Conservation (phyloP, 2,113 vertebrate species). For the Apus apus region DNA sequence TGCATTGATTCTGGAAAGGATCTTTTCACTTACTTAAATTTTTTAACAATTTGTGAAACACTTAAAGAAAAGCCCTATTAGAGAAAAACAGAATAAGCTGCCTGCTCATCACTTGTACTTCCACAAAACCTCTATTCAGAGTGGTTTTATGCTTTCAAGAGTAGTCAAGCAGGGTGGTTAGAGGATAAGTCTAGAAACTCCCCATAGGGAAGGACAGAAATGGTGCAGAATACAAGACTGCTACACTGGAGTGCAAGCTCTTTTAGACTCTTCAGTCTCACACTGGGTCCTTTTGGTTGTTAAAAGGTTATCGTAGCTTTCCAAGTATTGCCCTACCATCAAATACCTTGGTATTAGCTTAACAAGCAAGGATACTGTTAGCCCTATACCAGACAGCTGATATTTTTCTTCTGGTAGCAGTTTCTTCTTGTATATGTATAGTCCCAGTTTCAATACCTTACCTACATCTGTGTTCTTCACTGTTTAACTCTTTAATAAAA, state of each 20-base stretch:
- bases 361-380: not conserved
- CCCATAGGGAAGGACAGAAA: not conserved
- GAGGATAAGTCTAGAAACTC: constrained; percentile 11
- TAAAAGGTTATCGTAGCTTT: constrained; percentile 14
- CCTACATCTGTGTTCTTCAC: not conserved
- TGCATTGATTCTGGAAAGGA: not conserved
- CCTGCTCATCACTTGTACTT: constrained; percentile 6
- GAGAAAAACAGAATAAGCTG: not conserved
- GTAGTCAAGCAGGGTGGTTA: constrained; percentile 34
- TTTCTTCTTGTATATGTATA: not conserved
- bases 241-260: not conserved
- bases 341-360: not conserved
- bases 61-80: not conserved
- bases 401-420: not conserved
- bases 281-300: not conserved
- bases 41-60: constrained; percentile 22
- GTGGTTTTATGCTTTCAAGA: constrained; percentile 40
- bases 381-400: not conserved
- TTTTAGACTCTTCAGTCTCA: not conserved
- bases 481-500: not conserved
- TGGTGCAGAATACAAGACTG: not conserved
- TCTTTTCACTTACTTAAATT: not conserved
- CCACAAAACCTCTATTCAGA: constrained; percentile 46
- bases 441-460: not conserved
- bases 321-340: not conserved